A percentile compares a stretch with the other conserved stretches of the same genome.
phyloP scores from a whole-genome alignment of 2,113 vertebrate genomes.

The Andinoacara biseriatus region DNA sequence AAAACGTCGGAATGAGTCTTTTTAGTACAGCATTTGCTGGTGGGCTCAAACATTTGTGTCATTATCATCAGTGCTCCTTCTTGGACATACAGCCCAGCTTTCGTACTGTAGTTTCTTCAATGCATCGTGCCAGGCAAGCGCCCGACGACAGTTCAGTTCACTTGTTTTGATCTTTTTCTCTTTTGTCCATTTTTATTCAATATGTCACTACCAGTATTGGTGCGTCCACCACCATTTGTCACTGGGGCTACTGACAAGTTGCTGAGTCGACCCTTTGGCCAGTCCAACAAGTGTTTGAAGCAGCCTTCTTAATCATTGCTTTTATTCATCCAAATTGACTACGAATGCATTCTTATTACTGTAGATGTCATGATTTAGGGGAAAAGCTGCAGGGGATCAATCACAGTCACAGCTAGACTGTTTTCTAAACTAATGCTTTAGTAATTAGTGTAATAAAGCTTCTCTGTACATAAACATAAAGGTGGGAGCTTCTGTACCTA shows the following conservation, averaged over 20 bases:
- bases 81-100: background rate
- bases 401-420: background rate
- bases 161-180: background rate
- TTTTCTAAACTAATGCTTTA: background rate
- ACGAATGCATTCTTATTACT: background rate
- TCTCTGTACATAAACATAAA: conserved; percentile 2
- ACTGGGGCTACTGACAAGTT: background rate
- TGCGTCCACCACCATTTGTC: background rate
- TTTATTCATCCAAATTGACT: conserved; percentile 1
- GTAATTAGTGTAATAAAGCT: background rate
- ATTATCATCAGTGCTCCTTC: background rate
- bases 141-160: background rate
- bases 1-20: background rate
- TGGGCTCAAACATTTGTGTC: background rate
- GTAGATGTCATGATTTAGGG: background rate
- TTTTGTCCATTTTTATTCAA: background rate
- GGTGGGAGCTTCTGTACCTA: background rate
- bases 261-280: background rate
- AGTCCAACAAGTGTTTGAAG: background rate
- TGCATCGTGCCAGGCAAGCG: background rate
- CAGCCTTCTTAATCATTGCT: conserved; percentile 1
- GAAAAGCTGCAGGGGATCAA: background rate
- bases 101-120: background rate
- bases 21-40: background rate
- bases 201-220: background rate